These are phyloP conservation scores for Brachycybe producta DNA, from an alignment of 2,888 invertebrate species.

Conservation along the genomic window DNA sequence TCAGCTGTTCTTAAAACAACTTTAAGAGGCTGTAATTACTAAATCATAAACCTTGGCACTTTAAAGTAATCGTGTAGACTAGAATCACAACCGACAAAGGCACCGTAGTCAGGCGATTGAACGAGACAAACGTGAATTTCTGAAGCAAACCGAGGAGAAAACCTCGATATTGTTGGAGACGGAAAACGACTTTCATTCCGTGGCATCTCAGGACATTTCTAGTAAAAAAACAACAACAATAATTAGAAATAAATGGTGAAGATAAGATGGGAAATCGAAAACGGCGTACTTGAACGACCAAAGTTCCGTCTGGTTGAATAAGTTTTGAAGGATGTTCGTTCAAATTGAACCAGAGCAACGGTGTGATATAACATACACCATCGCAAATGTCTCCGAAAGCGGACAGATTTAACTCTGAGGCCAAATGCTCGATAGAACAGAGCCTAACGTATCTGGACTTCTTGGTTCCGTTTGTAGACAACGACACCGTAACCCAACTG, in stretches of 20 bases:
- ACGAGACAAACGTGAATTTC: slow-evolving; percentile 9
- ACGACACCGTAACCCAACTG: background rate
- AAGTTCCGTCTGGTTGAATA: slow-evolving; percentile 19
- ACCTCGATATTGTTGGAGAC: background rate
- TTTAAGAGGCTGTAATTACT: too few relatives aligned
- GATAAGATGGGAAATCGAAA: background rate
- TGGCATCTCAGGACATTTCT: background rate
- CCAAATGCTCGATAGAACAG: slow-evolving; percentile 1
- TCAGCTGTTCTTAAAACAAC: too few relatives aligned
- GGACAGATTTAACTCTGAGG: slow-evolving; percentile 1
- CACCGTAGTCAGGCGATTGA: background rate
- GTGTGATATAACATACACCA: slow-evolving; percentile 20
- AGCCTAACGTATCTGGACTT: slow-evolving; percentile 1
- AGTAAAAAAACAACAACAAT: background rate
- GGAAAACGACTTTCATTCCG: background rate
- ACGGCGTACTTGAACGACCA: slow-evolving; percentile 19
- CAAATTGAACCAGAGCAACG: slow-evolving; percentile 25
- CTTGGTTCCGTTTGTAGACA: background rate
- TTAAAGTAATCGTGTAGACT: slow-evolving; percentile 7
- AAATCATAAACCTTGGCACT: slow-evolving; percentile 14
- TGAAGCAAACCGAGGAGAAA: background rate
- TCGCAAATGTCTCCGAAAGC: background rate
- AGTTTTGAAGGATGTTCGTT: slow-evolving; percentile 22
- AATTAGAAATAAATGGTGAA: background rate
- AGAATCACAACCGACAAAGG: background rate